Evolutionary conservation across 2,797 vertebrate genomes (phyloP), one percentile per base, ranked within the genome.

Genomic region (Poecile montanus): DNA sequence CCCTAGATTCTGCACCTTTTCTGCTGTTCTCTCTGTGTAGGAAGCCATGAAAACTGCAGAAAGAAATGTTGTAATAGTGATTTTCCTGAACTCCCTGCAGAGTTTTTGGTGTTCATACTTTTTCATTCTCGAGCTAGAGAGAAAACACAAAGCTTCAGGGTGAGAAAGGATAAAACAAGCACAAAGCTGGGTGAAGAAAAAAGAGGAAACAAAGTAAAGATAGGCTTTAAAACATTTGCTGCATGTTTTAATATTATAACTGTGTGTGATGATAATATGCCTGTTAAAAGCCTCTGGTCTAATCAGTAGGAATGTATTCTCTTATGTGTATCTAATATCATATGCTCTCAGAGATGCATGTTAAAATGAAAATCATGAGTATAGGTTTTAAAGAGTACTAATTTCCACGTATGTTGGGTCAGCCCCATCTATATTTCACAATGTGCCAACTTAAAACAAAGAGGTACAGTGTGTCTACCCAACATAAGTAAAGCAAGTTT

Each of bases 81-180:
- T 92, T 92, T 85, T 82, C 63, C 90, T 85, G 56, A 91, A 65
- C 53, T 74, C 67, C 93, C 90, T 76, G 81, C 78, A 74, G 92
- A 87, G 94, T 54, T 87, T 86, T 47, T 74, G 60, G 42, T 60
- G 10, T 76, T 91, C 42, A 11, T 47, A 54, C 71, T 30, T 70
- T 84, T 87, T 89, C 26, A 40, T 93, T 91, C 81, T 86, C 8
- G 8, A 76, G 67, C 45, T 45, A 61, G 60, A 88, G 82, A 91
- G 56, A 36, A 92, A 36, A 76, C 57, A 80, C 19, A 89, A 95
- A 93, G 80, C 61, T 65, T 70, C 47, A 62, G 23, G 9, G 15
- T 89, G 53, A 77, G 38, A 92, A 91, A 89, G 17, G 38, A 91
- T 80, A 74, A 92, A 96, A 70, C 11, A 77, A 82, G 56, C 57